These are phyloP conservation scores for Ptilodon capucinus DNA, from an alignment of 2,888 invertebrate species.

Conservation along the genomic window DNA sequence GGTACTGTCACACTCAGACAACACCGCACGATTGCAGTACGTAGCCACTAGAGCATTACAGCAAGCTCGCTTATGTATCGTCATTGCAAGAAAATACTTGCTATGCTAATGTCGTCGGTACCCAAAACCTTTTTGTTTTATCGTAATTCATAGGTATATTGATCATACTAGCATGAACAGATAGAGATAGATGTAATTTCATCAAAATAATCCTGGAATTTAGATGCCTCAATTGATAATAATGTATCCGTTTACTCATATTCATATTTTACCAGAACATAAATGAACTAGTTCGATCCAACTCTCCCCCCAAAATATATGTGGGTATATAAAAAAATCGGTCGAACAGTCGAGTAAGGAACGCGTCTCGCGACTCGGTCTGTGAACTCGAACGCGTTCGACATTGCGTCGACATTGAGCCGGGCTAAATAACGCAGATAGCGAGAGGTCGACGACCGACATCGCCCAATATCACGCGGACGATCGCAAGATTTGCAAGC, in stretches of 20 bases:
- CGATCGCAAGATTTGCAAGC: conserved; percentile 58
- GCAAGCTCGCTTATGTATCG: neutral
- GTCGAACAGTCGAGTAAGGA: conserved; percentile 63
- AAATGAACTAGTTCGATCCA: conserved; percentile 18
- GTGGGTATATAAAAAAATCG: conserved; percentile 61
- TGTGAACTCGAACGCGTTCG: conserved; percentile 72
- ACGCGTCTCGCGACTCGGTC: conserved; percentile 67
- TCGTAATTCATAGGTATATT: neutral
- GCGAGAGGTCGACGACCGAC: conserved; percentile 77
- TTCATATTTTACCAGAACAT: conserved; percentile 5
- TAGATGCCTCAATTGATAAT: neutral
- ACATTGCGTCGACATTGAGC: conserved; percentile 79
- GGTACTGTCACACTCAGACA: conserved; percentile 26
- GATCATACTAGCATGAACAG: neutral
- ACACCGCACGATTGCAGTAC: conserved; percentile 1
- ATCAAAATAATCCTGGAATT: neutral
- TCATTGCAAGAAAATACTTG: neutral
- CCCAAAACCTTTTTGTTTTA: neutral
- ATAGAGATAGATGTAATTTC: neutral
- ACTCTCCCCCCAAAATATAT: conserved; percentile 16
- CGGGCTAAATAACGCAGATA: conserved; percentile 80
- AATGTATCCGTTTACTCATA: conserved; percentile 5
- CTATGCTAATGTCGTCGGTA: neutral
- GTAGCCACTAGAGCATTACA: neutral
- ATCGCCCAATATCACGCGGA: conserved; percentile 77